Evolutionary conservation across 2,888 invertebrate species (phyloP), one percentile per base, ranked within the genome.

Genomic region (Atethmia centrago): DNA sequence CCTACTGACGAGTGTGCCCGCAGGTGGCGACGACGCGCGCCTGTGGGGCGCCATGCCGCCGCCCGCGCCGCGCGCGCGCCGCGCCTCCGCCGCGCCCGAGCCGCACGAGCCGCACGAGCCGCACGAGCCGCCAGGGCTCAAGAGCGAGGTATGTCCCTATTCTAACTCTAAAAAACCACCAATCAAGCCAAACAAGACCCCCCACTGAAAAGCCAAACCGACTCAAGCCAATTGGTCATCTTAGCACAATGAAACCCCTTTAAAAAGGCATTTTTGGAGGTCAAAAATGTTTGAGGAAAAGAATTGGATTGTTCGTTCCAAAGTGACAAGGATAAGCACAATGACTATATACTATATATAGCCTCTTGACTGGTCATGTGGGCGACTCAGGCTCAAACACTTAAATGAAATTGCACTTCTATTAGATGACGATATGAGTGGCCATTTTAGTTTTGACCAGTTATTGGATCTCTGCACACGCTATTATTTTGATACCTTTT

Each of bases 11-110:
- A 9, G 66, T 74, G 62, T 80, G 82, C 25, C 9, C 40, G 76
- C 90, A 93, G 90, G 91, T 77, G 90, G 88, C 71, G 94, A 93
- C 31, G 94, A 92, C 28, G 90, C 36, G 90, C 92, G 79, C 86
- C 82, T 92, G 91, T 95, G 95, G 95, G 93, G 92, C 53, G 90
- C 97, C 67, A 97, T 90, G 93, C 92, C 97, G 92, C 97, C 86
- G 97, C 97, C 89, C 97, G 96, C 98, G 76, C 95, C 97, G 87
- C 96, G 97, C 49, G 97, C 97, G 80, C 97, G 98, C 31, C 95
- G 98, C 10, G 96, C 97, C 49, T 97, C 98, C 42, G 88, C 96
- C 85, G 91, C 97, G 71, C 97, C 97, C 42, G 97, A 97, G 86
- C 95, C 96, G 68, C 95, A 96, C 86, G 95, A 96, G 58, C 96